phyloP scores from a whole-genome alignment of 2,113 vertebrate species.

The Indicator indicator region DNA sequence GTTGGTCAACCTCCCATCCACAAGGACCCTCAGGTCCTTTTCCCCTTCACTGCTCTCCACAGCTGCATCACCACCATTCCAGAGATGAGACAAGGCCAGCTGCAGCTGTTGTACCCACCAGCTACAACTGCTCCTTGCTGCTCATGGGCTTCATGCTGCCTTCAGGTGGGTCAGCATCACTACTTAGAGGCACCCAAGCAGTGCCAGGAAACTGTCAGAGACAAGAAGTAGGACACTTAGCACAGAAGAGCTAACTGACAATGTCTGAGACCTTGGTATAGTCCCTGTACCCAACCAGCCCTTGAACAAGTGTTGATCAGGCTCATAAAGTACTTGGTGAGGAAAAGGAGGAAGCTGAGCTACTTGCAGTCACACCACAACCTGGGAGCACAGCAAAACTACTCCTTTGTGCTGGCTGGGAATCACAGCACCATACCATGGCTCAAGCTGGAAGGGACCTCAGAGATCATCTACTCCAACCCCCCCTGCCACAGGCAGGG shows the following conservation, averaged over 20 bases:
- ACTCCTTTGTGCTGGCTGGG: not conserved
- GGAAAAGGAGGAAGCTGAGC: not conserved
- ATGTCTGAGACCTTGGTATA: accelerated
- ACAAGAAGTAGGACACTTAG: not conserved
- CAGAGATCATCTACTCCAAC: not conserved
- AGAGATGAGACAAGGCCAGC: not conserved
- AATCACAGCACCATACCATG: no score
- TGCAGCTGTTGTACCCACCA: not conserved
- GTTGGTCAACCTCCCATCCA: no score
- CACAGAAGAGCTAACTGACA: not conserved
- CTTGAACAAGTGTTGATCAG: accelerated
- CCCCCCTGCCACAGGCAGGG: no score
- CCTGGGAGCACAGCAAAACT: not conserved
- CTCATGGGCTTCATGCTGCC: not conserved
- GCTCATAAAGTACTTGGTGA: accelerated
- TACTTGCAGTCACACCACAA: not conserved
- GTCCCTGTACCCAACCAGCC: not conserved
- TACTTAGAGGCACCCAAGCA: not conserved
- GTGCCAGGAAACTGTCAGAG: not conserved
- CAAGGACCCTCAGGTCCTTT: no score
- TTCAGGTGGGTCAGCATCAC: not conserved
- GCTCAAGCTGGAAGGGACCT: not conserved
- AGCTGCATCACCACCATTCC: no score
- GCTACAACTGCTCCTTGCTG: not conserved
- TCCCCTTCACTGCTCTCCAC: no score